These are phyloP conservation scores for Trissonchulus latispiculum DNA, from an alignment of 2,888 invertebrate species.

Conservation along the genomic window DNA sequence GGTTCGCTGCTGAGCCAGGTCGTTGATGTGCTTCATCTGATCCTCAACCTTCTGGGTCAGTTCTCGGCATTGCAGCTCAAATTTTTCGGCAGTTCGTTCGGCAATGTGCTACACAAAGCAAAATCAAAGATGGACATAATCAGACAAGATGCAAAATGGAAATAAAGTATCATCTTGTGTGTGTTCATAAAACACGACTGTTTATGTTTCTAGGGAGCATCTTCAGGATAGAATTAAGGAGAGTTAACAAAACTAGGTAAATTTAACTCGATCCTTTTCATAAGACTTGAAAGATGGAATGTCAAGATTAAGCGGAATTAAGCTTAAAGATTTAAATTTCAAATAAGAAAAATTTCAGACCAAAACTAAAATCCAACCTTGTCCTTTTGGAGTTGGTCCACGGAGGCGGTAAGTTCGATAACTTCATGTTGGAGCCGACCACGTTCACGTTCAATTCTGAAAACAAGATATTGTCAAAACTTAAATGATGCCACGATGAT, in stretches of 20 bases:
- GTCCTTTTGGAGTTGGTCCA: constrained; percentile 82
- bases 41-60: constrained; percentile 69
- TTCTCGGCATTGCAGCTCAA: constrained; percentile 78
- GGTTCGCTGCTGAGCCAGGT: constrained; percentile 86
- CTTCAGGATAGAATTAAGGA: too few species aligned
- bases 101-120: constrained; percentile 40
- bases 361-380: constrained; percentile 51
- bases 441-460: constrained; percentile 91
- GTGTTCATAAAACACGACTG: too few species aligned
- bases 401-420: constrained; percentile 83
- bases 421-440: constrained; percentile 92
- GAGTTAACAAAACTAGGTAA: too few species aligned
- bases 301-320: too few species aligned
- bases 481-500: too few species aligned
- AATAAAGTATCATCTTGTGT: background rate
- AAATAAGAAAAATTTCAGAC: too few species aligned
- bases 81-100: constrained; percentile 60
- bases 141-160: background rate
- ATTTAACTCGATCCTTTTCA: too few species aligned
- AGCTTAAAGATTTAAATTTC: too few species aligned
- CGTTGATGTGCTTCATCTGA: constrained; percentile 77
- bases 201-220: too few species aligned
- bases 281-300: too few species aligned
- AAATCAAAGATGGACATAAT: constrained; percentile 12
- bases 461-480: too few species aligned